These are phyloP conservation scores for Podargus strigoides DNA, from an alignment of 2,797 vertebrate genomes.

Conservation along the genomic window DNA sequence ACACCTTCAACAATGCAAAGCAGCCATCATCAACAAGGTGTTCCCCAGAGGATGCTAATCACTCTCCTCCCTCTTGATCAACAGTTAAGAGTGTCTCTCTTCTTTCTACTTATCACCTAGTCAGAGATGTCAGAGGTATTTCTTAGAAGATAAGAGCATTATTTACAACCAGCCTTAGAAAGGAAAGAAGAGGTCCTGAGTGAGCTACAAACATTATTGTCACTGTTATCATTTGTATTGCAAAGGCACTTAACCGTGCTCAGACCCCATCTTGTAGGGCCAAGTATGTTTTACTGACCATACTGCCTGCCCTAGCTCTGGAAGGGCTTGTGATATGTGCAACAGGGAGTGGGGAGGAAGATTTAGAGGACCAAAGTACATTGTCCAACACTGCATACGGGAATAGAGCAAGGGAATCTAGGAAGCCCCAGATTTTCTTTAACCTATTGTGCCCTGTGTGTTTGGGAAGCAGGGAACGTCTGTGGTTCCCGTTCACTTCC, in stretches of 20 bases:
- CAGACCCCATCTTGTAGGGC: background rate
- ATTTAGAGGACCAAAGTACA: background rate
- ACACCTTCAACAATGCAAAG: conserved; percentile 60
- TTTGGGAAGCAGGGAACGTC: background rate
- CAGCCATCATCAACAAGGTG: conserved; percentile 50
- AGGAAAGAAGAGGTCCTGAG: conserved; percentile 13
- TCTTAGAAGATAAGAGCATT: conserved; percentile 48
- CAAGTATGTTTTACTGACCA: background rate
- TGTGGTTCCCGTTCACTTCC: background rate
- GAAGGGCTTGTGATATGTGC: background rate
- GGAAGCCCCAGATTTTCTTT: background rate
- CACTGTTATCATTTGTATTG: conserved; percentile 3
- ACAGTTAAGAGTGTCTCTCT: conserved; percentile 53
- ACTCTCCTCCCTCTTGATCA: conserved; percentile 47
- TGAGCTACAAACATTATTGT: conserved; percentile 1
- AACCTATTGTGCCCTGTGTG: accelerated
- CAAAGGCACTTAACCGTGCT: background rate
- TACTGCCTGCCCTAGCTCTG: background rate
- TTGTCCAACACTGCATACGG: no score
- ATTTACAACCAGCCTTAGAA: conserved; percentile 13
- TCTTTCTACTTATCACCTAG: conserved; percentile 52
- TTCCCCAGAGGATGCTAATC: conserved; percentile 60
- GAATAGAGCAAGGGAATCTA: background rate
- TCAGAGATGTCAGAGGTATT: conserved; percentile 49
- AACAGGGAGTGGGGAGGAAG: background rate